These are phyloP conservation scores for Polyodon spathula DNA, from an alignment of 2,113 vertebrate species.

Conservation along the genomic window DNA sequence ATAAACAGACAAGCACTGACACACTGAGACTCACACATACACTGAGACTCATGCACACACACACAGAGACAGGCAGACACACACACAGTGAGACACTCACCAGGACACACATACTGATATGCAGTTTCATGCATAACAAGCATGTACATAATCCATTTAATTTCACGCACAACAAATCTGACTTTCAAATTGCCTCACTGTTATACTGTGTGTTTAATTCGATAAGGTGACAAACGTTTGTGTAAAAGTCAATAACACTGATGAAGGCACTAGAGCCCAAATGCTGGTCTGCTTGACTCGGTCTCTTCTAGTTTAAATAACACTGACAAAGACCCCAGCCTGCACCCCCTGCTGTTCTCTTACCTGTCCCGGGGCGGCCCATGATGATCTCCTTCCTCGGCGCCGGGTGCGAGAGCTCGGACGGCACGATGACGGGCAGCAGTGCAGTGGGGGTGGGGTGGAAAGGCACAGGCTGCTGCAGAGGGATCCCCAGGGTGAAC, in stretches of 20 bases:
- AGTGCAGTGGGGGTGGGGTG: slow-evolving; percentile 82
- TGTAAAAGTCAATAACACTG: too few species aligned
- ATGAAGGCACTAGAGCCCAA: too few species aligned
- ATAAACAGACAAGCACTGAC: slow-evolving; percentile 1
- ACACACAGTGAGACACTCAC: slow-evolving; percentile 16
- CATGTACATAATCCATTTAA: too few species aligned
- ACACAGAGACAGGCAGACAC: slow-evolving; percentile 3
- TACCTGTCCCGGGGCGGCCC: slow-evolving; percentile 86
- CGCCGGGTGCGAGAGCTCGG: slow-evolving; percentile 69
- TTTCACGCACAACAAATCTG: too few species aligned
- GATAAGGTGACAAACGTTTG: too few species aligned
- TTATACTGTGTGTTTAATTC: too few species aligned
- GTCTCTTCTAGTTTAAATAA: too few species aligned
- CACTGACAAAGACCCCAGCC: too few species aligned
- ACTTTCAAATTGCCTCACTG: slow-evolving; percentile 3
- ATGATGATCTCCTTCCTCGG: slow-evolving; percentile 87
- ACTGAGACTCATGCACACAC: slow-evolving; percentile 11
- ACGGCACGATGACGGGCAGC: slow-evolving; percentile 76
- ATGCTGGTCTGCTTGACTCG: too few species aligned
- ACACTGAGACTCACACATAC: slow-evolving; percentile 1
- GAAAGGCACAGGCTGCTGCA: slow-evolving; percentile 78
- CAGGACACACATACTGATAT: slow-evolving; percentile 6
- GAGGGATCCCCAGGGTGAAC: slow-evolving; percentile 37
- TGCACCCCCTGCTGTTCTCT: slow-evolving; percentile 22
- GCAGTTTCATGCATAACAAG: slow-evolving; percentile 32